Conservation (phyloP, 2,888 invertebrate species). For the Hyalella azteca region DNA sequence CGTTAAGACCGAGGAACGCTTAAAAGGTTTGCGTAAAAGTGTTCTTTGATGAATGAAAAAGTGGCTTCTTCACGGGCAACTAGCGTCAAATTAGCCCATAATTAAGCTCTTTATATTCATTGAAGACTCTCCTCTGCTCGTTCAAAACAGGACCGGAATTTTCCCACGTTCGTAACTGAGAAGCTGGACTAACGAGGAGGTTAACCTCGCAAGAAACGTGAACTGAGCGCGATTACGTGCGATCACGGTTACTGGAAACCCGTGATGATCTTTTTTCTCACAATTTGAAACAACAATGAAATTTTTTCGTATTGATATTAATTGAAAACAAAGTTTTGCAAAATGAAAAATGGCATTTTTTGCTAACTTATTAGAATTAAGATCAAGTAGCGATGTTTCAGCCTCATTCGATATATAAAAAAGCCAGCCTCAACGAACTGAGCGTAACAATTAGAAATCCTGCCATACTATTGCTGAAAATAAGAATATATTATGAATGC, state of each 20-base stretch:
- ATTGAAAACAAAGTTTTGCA: not conserved
- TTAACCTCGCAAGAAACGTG: not conserved
- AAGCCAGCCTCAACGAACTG: too few relatives aligned
- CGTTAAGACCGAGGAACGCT: too few relatives aligned
- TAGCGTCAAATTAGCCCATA: slow-evolving; percentile 27
- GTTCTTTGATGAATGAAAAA: slow-evolving; percentile 4
- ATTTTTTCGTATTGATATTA: not conserved
- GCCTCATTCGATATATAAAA: too few relatives aligned
- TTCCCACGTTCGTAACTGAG: not conserved
- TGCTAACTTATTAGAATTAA: not conserved
- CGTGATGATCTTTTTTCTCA: not conserved
- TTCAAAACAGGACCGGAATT: slow-evolving; percentile 27
- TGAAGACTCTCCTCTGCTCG: slow-evolving; percentile 2
- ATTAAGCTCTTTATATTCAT: slow-evolving; percentile 36
- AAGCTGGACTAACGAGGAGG: not conserved
- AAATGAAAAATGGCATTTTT: not conserved
- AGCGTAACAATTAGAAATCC: too few relatives aligned
- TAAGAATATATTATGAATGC: too few relatives aligned
- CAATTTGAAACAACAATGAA: not conserved
- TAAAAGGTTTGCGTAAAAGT: not conserved
- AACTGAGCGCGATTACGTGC: not conserved
- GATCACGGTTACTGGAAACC: not conserved
- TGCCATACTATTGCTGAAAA: too few relatives aligned
- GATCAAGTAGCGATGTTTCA: not conserved
- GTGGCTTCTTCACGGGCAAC: slow-evolving; percentile 8